Conservation (phyloP, 2,888 invertebrate genomes). For the Priapulus caudatus region DNA sequence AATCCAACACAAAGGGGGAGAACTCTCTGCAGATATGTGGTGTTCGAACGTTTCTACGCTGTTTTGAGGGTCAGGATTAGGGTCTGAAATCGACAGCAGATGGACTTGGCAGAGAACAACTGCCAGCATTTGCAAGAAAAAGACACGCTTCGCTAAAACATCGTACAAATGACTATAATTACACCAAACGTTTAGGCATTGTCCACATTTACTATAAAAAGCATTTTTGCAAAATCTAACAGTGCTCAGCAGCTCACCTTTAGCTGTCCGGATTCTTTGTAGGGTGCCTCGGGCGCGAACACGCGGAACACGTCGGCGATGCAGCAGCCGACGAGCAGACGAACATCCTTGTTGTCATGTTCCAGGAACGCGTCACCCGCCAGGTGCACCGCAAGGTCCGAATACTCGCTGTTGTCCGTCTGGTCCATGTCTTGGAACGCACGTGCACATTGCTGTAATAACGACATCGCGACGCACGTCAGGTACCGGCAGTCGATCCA, state of each 20-base stretch:
- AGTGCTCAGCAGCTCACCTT: constrained; percentile 42
- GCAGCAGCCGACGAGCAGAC: constrained; percentile 87
- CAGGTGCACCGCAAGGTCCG: constrained; percentile 77
- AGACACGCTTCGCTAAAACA: too few species aligned
- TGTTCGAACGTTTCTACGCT: too few species aligned
- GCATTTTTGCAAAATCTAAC: constrained; percentile 7
- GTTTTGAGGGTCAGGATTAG: too few species aligned
- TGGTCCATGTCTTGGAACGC: constrained; percentile 86
- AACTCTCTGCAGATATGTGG: too few species aligned
- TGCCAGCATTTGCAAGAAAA: constrained; percentile 6
- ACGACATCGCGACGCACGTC: constrained; percentile 27
- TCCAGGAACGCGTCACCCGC: constrained; percentile 84
- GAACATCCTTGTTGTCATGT: constrained; percentile 80
- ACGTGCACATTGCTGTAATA: constrained; percentile 60
- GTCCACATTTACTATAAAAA: too few species aligned
- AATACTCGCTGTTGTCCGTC: constrained; percentile 85
- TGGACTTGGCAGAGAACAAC: too few species aligned
- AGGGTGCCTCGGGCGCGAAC: constrained; percentile 94
- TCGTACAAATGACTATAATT: too few species aligned
- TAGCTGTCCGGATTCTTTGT: constrained; percentile 86
- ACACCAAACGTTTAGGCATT: too few species aligned
- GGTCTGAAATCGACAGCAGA: too few species aligned
- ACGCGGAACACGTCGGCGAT: constrained; percentile 91
- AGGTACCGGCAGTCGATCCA: background rate
- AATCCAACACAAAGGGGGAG: too few species aligned